phyloP scores from a whole-genome alignment of 2,113 vertebrate genomes.

The Carassius auratus region DNA sequence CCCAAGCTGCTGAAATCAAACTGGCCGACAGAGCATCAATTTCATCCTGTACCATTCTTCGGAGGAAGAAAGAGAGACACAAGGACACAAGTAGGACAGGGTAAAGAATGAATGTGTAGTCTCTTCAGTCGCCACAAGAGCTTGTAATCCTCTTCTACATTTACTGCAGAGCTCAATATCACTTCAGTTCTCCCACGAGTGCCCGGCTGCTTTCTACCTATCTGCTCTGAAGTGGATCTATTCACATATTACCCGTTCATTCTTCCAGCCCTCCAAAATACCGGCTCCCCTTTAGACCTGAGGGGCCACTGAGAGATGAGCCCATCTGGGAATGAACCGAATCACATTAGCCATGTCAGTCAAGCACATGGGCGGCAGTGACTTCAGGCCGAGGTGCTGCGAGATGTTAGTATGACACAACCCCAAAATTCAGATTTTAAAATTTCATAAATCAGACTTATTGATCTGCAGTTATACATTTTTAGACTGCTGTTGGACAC shows the following conservation, averaged over 20 bases:
- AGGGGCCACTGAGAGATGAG: constrained; percentile 53
- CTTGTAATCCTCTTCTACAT: constrained; percentile 57
- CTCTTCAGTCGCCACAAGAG: constrained; percentile 59
- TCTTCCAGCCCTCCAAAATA: constrained; percentile 42
- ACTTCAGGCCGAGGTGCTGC: constrained; percentile 32
- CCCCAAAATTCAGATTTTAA: background rate
- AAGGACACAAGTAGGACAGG: constrained; percentile 52
- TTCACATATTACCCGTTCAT: constrained; percentile 52
- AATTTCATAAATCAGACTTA: background rate
- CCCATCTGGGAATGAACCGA: constrained; percentile 57
- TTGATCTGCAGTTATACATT: background rate
- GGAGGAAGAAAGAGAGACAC: constrained; percentile 25
- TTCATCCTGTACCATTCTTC: background rate
- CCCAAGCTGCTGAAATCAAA: constrained; percentile 41
- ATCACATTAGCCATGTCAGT: constrained; percentile 55
- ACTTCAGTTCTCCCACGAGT: constrained; percentile 57
- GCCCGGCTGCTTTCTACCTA: constrained; percentile 57
- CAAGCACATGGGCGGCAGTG: constrained; percentile 46
- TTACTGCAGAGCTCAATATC: constrained; percentile 57
- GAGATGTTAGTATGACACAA: background rate
- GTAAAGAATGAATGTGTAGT: constrained; percentile 33
- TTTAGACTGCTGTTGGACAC: background rate
- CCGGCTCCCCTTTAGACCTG: constrained; percentile 54
- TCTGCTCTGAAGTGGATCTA: constrained; percentile 57
- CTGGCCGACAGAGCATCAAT: constrained; percentile 14